Conservation (phyloP, 2,888 invertebrate species). For the Ochlodes sylvanus region DNA sequence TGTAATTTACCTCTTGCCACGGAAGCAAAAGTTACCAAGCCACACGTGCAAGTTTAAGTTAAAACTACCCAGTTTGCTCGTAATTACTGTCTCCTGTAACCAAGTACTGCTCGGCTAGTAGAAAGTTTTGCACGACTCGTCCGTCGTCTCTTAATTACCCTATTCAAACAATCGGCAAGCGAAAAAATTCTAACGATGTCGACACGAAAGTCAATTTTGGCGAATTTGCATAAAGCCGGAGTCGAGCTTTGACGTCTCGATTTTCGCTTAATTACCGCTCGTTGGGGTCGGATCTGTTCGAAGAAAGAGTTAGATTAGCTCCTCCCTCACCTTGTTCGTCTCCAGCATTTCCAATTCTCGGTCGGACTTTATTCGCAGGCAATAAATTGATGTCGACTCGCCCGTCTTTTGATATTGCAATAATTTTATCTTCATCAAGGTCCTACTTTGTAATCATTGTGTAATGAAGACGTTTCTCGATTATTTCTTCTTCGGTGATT, state of each 20-base stretch:
- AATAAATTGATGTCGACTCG: slow-evolving; percentile 71
- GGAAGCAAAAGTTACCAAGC: slow-evolving; percentile 24
- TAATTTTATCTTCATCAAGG: slow-evolving; percentile 73
- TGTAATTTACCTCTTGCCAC: slow-evolving; percentile 31
- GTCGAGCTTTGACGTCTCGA: slow-evolving; percentile 80
- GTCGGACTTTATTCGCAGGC: slow-evolving; percentile 67
- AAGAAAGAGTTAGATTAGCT: slow-evolving; percentile 70
- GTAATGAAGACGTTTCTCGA: slow-evolving; percentile 62
- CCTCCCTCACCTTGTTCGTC: slow-evolving; percentile 63
- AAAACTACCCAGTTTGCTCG: slow-evolving; percentile 30
- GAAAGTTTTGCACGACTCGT: slow-evolving; percentile 47
- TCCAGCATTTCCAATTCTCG: slow-evolving; percentile 66
- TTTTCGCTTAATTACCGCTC: slow-evolving; percentile 83
- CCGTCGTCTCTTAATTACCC: slow-evolving; percentile 70
- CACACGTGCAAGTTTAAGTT: slow-evolving; percentile 33
- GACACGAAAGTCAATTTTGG: slow-evolving; percentile 76
- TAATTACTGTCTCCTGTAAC: slow-evolving; percentile 35
- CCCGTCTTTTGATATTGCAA: slow-evolving; percentile 74
- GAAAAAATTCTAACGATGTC: slow-evolving; percentile 71
- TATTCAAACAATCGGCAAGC: slow-evolving; percentile 70
- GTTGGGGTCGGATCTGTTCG: slow-evolving; percentile 58
- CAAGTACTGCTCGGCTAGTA: slow-evolving; percentile 37
- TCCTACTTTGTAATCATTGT: slow-evolving; percentile 61
- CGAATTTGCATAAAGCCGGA: slow-evolving; percentile 79
- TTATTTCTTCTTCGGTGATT: slow-evolving; percentile 35